Conservation (phyloP, 2,113 vertebrate species). For the human region DNA sequence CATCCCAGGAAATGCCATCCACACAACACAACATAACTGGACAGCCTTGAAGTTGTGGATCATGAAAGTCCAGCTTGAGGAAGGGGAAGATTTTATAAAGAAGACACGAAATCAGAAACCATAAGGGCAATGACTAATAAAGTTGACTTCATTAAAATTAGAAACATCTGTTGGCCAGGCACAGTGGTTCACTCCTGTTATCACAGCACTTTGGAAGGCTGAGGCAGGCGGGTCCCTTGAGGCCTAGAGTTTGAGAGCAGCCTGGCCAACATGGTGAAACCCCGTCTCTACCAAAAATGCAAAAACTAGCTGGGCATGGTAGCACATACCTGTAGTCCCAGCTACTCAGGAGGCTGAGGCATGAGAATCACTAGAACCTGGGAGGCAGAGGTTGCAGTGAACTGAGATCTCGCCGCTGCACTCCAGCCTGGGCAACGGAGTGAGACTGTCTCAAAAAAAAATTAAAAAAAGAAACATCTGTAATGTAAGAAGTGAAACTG, state of each 20-base stretch:
- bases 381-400: background rate
- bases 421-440: background rate
- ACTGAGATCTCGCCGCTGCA: background rate
- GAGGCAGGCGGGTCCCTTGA: background rate
- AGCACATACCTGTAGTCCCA: background rate
- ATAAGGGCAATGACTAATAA: background rate
- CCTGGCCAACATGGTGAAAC: background rate
- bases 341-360: background rate
- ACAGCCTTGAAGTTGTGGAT: background rate
- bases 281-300: background rate
- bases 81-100: background rate
- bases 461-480: too few relatives aligned
- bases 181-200: background rate
- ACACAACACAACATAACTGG: background rate
- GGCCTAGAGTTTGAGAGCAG: background rate
- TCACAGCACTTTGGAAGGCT: background rate
- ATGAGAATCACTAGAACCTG: background rate
- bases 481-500: background rate
- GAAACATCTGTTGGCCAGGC: background rate
- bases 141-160: conserved; percentile 9
- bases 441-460: background rate
- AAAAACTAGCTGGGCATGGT: background rate
- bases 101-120: background rate
- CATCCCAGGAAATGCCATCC: background rate
- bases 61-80: background rate